Percentiles rank a stretch among this genome's conserved stretches.
phyloP scores from a whole-genome alignment of 2,888 invertebrate species.

The Sarcophaga rosellei region DNA sequence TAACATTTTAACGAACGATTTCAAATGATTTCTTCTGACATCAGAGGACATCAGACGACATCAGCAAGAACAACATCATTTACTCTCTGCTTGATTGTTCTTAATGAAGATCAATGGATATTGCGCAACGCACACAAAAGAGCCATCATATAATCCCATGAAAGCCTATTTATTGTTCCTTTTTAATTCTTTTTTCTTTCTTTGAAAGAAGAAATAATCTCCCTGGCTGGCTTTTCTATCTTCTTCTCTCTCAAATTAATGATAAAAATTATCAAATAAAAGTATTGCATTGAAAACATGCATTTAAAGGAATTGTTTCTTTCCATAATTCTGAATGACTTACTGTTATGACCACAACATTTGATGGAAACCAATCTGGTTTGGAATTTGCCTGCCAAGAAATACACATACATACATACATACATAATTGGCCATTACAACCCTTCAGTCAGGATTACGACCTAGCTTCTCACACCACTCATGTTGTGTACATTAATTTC shows the following conservation, averaged over 20 bases:
- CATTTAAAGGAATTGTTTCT: neutral
- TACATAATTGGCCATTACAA: too few relatives aligned
- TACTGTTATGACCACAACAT: neutral
- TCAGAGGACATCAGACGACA: neutral
- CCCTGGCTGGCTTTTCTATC: neutral
- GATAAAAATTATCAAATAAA: conserved; percentile 39
- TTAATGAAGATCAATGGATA: conserved; percentile 51
- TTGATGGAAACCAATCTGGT: too few relatives aligned
- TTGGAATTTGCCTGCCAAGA: too few relatives aligned
- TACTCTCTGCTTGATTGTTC: conserved; percentile 18
- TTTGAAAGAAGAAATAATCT: too few relatives aligned
- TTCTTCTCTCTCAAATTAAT: conserved; percentile 27
- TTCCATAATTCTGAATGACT: neutral
- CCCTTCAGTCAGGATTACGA: too few relatives aligned
- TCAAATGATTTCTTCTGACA: conserved; percentile 38
- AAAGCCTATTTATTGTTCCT: conserved; percentile 59
- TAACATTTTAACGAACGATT: conserved; percentile 66
- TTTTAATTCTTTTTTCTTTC: too few relatives aligned
- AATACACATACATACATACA: too few relatives aligned
- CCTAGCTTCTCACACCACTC: too few relatives aligned
- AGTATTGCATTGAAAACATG: neutral
- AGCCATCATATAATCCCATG: conserved; percentile 28
- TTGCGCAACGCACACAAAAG: conserved; percentile 5
- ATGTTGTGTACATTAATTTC: too few relatives aligned
- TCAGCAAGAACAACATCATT: neutral